Conservation (phyloP, 2,797 vertebrate species). For the Lepidocolaptes lacrymiger region DNA sequence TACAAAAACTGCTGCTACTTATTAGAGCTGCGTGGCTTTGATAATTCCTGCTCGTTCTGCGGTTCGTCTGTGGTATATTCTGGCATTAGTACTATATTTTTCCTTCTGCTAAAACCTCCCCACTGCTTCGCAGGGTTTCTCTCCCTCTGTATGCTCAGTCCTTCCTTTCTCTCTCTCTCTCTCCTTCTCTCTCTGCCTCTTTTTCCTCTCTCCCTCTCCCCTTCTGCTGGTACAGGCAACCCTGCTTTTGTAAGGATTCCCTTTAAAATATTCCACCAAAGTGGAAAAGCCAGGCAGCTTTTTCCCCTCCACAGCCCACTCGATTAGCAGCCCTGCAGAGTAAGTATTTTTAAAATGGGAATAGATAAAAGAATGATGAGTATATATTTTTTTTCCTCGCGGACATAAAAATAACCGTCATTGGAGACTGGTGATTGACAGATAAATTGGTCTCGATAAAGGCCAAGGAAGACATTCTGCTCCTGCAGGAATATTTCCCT, state of each 20-base stretch:
- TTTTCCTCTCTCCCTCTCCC: background rate
- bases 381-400: background rate
- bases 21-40: background rate
- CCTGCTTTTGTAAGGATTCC: background rate
- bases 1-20: background rate
- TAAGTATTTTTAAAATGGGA: background rate
- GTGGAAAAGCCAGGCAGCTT: background rate
- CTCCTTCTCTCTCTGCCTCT: background rate
- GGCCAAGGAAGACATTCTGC: slow-evolving; percentile 64
- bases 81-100: background rate
- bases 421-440: slow-evolving; percentile 72
- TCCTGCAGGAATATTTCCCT: slow-evolving; percentile 37
- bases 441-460: slow-evolving; percentile 69
- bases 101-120: background rate
- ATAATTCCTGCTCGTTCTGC: background rate
- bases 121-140: background rate
- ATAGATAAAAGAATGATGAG: background rate
- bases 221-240: background rate
- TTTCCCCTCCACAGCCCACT: background rate
- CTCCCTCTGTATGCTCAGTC: background rate
- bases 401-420: background rate
- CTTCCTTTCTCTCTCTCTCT: background rate
- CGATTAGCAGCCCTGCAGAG: background rate
- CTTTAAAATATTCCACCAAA: background rate
- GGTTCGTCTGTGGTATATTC: background rate